These are phyloP conservation scores for Hypothenemus hampei DNA, from an alignment of 1,140 invertebrate genomes.

Conservation along the genomic window DNA sequence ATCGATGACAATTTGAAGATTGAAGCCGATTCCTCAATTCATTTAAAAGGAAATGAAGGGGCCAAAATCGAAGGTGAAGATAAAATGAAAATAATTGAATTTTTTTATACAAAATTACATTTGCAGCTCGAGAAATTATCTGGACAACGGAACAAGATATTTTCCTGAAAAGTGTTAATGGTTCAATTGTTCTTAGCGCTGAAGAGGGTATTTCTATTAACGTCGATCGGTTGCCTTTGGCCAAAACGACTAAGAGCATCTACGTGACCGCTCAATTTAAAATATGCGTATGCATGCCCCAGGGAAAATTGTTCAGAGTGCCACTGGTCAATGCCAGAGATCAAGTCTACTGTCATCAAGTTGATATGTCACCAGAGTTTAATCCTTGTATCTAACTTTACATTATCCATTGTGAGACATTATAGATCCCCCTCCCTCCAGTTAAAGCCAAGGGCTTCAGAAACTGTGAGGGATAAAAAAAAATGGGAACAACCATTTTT, in stretches of 20 bases:
- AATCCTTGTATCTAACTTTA: conserved; percentile 70
- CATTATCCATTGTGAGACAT: no score
- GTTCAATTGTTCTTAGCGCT: conserved; percentile 65
- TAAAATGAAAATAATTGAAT: no score
- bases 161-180: conserved; percentile 71
- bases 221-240: conserved; percentile 66
- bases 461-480: no score
- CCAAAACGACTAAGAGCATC: conserved; percentile 48
- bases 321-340: conserved; percentile 48
- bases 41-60: conserved; percentile 63
- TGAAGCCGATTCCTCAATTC: conserved; percentile 54
- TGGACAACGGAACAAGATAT: conserved; percentile 76
- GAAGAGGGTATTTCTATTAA: conserved; percentile 68
- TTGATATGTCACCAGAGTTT: conserved; percentile 55
- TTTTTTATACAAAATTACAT: not conserved
- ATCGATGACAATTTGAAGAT: conserved; percentile 62
- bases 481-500: no score
- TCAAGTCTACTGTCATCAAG: conserved; percentile 59
- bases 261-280: conserved; percentile 63
- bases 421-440: no score
- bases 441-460: no score
- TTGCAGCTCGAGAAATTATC: conserved; percentile 44
- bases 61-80: conserved; percentile 55
- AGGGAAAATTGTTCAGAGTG: conserved; percentile 75
- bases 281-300: conserved; percentile 82